These are phyloP conservation scores for Pogoniulus pusillus DNA, from an alignment of 2,797 vertebrate species.

Conservation along the genomic window DNA sequence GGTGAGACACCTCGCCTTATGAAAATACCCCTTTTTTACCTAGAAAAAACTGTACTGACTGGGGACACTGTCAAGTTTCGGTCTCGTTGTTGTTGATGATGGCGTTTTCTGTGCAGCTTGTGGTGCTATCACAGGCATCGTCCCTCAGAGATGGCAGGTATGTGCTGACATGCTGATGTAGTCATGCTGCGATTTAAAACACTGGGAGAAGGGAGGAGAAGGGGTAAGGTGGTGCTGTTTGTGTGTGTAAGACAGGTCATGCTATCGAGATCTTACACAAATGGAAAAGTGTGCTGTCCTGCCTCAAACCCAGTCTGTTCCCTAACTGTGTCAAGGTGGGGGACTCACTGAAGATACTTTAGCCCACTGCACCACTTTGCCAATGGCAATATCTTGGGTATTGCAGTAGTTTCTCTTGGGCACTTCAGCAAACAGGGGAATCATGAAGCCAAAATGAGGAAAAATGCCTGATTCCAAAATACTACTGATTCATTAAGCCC, in stretches of 20 bases:
- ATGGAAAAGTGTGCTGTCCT: not conserved
- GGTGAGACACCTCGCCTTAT: rapidly evolving
- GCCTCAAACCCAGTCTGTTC: not conserved
- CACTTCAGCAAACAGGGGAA: not conserved
- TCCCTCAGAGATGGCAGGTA: not conserved
- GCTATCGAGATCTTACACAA: not conserved
- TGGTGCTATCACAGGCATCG: not conserved
- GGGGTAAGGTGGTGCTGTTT: not conserved
- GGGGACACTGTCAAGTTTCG: not conserved
- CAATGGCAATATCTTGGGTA: not conserved
- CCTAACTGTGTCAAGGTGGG: not conserved
- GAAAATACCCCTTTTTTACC: not conserved
- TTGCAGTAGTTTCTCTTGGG: not conserved
- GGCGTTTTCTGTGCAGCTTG: not conserved
- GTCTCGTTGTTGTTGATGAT: not conserved
- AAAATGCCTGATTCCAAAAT: not conserved
- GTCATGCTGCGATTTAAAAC: not conserved
- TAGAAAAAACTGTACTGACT: not conserved
- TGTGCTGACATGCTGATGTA: rapidly evolving
- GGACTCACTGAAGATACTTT: not conserved
- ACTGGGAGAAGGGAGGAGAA: not conserved
- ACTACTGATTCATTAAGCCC: not conserved
- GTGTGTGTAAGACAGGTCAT: not conserved
- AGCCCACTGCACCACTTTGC: not conserved
- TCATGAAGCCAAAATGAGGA: not conserved